Percentiles rank a stretch among this genome's conserved stretches.
These are phyloP conservation scores for Cecidostiba fungosa DNA, from an alignment of 2,888 invertebrate species.

Conservation along the genomic window DNA sequence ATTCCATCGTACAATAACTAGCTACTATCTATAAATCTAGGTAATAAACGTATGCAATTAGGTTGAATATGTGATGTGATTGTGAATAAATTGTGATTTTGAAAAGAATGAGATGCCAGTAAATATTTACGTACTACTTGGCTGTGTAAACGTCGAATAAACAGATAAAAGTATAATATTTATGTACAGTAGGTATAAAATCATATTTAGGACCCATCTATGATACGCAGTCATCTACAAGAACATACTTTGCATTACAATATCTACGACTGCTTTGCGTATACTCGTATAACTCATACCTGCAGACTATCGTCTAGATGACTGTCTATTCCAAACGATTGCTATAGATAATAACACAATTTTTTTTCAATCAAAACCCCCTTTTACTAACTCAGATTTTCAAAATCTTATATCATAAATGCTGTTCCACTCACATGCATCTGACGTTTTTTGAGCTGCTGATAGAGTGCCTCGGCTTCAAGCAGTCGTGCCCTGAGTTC, in stretches of 20 bases:
- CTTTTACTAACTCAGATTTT: slow-evolving; percentile 37
- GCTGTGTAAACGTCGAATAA: neutral
- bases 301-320: slow-evolving; percentile 52
- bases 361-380: neutral
- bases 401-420: no score
- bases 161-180: neutral
- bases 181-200: neutral
- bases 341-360: slow-evolving; percentile 47
- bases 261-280: neutral
- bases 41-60: neutral
- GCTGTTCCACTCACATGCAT: slow-evolving; percentile 71
- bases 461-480: slow-evolving; percentile 92
- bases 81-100: neutral
- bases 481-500: slow-evolving; percentile 92
- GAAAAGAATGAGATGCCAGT: neutral
- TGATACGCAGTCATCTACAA: neutral
- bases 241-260: slow-evolving; percentile 11
- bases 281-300: slow-evolving; percentile 46
- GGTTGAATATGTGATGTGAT: neutral
- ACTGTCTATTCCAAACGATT: slow-evolving; percentile 59
- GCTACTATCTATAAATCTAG: neutral
- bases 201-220: slow-evolving; percentile 14
- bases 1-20: neutral
- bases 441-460: slow-evolving; percentile 83
- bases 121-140: no score